phyloP scores from a whole-genome alignment of 1,140 invertebrate genomes.

The Teleogryllus occipitalis region DNA sequence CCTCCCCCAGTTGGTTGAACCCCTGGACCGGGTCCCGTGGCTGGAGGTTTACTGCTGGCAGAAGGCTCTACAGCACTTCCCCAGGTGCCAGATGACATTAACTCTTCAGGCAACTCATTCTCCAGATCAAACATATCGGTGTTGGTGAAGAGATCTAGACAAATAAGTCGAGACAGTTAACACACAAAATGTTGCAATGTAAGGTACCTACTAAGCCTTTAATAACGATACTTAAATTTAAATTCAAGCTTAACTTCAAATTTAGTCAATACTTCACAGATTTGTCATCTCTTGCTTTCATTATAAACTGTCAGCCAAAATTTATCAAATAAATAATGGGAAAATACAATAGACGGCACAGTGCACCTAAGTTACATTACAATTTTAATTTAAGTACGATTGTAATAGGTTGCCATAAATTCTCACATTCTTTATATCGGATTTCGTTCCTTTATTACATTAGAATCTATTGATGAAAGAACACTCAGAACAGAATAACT shows the following conservation, averaged over 20 bases:
- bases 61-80: conserved; percentile 30
- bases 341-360: too few relatives aligned
- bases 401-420: conserved; percentile 18
- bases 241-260: too few relatives aligned
- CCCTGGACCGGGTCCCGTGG: conserved; percentile 66
- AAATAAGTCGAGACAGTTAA: conserved; percentile 6
- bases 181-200: background rate
- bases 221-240: background rate
- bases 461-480: too few relatives aligned
- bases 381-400: background rate
- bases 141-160: conserved; percentile 61
- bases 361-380: too few relatives aligned
- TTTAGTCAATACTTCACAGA: too few relatives aligned
- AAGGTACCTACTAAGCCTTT: background rate
- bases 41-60: conserved; percentile 52
- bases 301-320: too few relatives aligned
- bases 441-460: too few relatives aligned
- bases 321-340: too few relatives aligned
- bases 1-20: conserved; percentile 37
- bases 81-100: conserved; percentile 64
- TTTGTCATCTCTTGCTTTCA: too few relatives aligned
- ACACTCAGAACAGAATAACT: too few relatives aligned
- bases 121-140: conserved; percentile 79
- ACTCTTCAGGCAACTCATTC: conserved; percentile 86
- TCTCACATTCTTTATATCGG: too few relatives aligned